These are phyloP conservation scores for Dinocampus coccinellae DNA, from an alignment of 2,888 invertebrate species.

Conservation along the genomic window DNA sequence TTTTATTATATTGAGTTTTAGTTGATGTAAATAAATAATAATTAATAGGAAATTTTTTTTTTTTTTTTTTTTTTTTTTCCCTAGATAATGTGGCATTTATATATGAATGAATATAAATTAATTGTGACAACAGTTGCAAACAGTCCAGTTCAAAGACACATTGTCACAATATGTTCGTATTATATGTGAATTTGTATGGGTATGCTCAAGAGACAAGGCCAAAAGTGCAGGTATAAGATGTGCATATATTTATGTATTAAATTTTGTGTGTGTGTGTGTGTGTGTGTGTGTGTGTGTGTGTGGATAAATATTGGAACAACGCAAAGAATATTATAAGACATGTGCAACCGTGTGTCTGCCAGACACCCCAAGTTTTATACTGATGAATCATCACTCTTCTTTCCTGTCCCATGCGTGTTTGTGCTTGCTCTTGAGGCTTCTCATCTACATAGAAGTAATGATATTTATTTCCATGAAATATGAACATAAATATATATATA, in stretches of 20 bases:
- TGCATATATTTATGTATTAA: neutral
- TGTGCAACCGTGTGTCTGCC: neutral
- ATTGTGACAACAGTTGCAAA: neutral
- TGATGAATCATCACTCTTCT: neutral
- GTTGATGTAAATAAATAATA: too few species aligned
- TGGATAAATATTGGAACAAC: neutral
- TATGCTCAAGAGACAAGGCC: neutral
- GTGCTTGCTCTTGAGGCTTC: neutral
- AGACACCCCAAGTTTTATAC: slow-evolving; percentile 1
- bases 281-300: neutral
- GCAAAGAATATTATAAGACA: neutral
- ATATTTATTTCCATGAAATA: slow-evolving; percentile 7
- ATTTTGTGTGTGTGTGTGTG: neutral
- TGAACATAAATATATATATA: neutral
- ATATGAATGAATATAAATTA: neutral
- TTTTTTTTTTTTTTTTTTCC: too few species aligned
- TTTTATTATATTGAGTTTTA: neutral
- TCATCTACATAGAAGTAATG: neutral
- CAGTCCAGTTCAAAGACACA: neutral
- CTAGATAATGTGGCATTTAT: neutral
- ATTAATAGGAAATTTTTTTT: too few species aligned
- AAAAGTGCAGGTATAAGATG: neutral
- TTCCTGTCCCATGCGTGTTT: neutral
- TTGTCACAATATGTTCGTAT: neutral
- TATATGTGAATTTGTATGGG: neutral